Percentiles rank a stretch among this genome's conserved stretches.
phyloP scores from a whole-genome alignment of 1,140 invertebrate species.

The Bemisia tabaci region DNA sequence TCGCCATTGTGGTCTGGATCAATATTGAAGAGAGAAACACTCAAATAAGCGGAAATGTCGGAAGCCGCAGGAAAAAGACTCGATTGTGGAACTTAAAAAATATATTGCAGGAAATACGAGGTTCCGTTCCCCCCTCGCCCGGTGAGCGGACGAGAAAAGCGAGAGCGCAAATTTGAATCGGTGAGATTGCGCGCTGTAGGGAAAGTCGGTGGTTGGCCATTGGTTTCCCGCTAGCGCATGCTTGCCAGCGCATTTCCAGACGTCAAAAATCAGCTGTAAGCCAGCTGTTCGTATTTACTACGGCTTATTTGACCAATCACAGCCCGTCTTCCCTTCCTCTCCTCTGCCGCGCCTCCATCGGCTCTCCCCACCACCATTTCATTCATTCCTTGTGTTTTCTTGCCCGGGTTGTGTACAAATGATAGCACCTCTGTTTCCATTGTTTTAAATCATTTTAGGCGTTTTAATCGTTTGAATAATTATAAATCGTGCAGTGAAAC shows the following conservation, averaged over 20 bases:
- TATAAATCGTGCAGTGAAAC: too few relatives aligned
- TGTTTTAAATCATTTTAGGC: too few relatives aligned
- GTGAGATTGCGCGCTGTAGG: neutral
- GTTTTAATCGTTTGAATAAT: too few relatives aligned
- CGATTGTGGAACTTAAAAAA: too few relatives aligned
- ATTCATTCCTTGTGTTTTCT: neutral
- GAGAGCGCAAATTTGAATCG: neutral
- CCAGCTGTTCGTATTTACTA: neutral
- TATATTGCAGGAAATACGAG: too few relatives aligned
- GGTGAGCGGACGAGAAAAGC: neutral
- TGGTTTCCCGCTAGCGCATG: neutral
- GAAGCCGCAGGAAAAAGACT: too few relatives aligned
- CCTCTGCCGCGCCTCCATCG: neutral
- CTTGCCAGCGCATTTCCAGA: neutral
- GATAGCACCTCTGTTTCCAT: too few relatives aligned
- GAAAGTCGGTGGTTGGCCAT: neutral
- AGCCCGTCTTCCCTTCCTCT: neutral
- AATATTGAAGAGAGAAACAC: too few relatives aligned
- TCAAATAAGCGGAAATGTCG: too few relatives aligned
- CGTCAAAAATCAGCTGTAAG: neutral
- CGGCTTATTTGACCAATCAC: neutral
- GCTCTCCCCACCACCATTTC: neutral
- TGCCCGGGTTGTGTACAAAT: too few relatives aligned
- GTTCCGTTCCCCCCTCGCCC: too few relatives aligned
- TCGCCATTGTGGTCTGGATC: too few relatives aligned